A percentile compares a stretch with the other conserved stretches of the same genome.
These are phyloP conservation scores for Carpatolechia fugitivella DNA, from an alignment of 2,888 invertebrate species.

Conservation along the genomic window DNA sequence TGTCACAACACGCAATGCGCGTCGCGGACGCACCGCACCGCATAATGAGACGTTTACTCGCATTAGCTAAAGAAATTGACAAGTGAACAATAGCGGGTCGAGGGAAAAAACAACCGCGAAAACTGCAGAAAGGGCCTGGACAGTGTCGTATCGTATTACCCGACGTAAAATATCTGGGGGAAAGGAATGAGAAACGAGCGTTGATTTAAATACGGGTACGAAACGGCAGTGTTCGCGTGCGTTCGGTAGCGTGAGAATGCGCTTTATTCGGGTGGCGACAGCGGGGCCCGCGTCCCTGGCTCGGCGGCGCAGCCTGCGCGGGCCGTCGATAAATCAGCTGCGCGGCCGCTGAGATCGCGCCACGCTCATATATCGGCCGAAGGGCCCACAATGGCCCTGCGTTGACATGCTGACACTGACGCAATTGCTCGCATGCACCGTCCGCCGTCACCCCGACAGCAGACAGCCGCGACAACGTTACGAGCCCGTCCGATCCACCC, in stretches of 20 bases:
- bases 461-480: constrained; percentile 38
- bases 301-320: constrained; percentile 31
- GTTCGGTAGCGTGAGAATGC: constrained; percentile 78
- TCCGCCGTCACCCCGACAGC: constrained; percentile 50
- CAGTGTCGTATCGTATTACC: constrained; percentile 79
- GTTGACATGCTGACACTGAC: constrained; percentile 70
- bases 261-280: constrained; percentile 72
- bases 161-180: constrained; percentile 78
- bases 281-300: constrained; percentile 40
- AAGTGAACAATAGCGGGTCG: constrained; percentile 76
- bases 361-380: constrained; percentile 62
- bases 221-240: constrained; percentile 74
- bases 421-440: constrained; percentile 69
- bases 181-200: constrained; percentile 77
- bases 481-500: constrained; percentile 38
- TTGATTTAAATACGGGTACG: constrained; percentile 72
- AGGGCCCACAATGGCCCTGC: constrained; percentile 62
- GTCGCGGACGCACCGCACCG: constrained; percentile 74
- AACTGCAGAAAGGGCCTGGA: constrained; percentile 75
- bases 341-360: constrained; percentile 51
- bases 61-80: constrained; percentile 80
- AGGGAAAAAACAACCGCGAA: constrained; percentile 69
- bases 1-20: constrained; percentile 79
- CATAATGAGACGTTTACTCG: constrained; percentile 80
- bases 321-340: constrained; percentile 75